Percentiles rank a stretch among this genome's conserved stretches.
phyloP scores from a whole-genome alignment of 2,113 vertebrate genomes.

The Calonectris borealis region DNA sequence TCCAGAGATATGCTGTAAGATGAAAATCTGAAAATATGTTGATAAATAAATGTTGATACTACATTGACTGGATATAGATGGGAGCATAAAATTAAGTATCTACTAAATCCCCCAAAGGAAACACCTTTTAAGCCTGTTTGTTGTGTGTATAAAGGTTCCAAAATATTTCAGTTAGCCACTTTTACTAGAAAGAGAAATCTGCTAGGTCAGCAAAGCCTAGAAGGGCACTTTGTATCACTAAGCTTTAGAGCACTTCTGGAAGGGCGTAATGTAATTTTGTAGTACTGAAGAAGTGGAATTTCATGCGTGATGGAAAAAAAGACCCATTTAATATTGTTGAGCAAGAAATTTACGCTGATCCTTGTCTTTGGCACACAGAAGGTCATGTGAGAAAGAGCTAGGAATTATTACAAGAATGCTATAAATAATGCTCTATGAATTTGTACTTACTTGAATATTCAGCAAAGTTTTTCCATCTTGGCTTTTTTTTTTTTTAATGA shows the following conservation, averaged over 20 bases:
- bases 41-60: slow-evolving; percentile 5
- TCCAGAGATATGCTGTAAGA: neutral
- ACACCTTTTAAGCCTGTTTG: slow-evolving; percentile 8
- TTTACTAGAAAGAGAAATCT: slow-evolving; percentile 7
- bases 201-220: slow-evolving; percentile 49
- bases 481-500: neutral
- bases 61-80: neutral
- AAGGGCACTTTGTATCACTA: slow-evolving; percentile 30
- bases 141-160: neutral
- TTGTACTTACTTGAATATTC: neutral
- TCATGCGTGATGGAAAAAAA: neutral
- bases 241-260: slow-evolving; percentile 1
- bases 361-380: neutral
- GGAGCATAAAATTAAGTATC: slow-evolving; percentile 40
- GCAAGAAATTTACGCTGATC: neutral
- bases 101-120: slow-evolving; percentile 1
- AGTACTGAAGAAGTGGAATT: neutral
- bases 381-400: neutral
- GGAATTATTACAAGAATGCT: neutral
- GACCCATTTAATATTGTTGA: slow-evolving; percentile 7
- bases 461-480: neutral
- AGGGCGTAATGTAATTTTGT: slow-evolving; percentile 2
- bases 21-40: neutral
- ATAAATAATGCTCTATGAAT: neutral
- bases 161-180: slow-evolving; percentile 16